Evolutionary conservation across 2,888 invertebrate species (phyloP).

Genomic region (Mactromeris polynyma): DNA sequence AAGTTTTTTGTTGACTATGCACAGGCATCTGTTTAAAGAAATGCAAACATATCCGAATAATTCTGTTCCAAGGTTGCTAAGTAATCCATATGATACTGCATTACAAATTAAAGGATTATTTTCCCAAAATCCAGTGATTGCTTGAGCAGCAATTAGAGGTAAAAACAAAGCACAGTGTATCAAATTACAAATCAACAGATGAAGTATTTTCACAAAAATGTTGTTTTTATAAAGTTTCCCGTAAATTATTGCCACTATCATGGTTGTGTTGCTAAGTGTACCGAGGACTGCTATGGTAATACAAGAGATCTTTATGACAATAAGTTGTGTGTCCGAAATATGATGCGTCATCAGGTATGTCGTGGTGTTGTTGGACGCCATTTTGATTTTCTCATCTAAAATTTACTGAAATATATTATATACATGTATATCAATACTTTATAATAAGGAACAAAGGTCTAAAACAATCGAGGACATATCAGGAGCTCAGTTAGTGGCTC

Average conservation of each 20-base stretch:
- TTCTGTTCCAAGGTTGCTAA: constrained; percentile 70
- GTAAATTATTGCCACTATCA: constrained; percentile 63
- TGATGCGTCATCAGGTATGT: not conserved
- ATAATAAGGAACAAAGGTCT: too few relatives aligned
- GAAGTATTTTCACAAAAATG: constrained; percentile 70
- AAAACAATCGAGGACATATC: too few relatives aligned
- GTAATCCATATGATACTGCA: constrained; percentile 66
- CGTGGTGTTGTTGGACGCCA: constrained; percentile 23
- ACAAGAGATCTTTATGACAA: constrained; percentile 53
- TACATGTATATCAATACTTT: too few relatives aligned
- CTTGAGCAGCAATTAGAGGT: constrained; percentile 66
- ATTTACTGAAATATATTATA: too few relatives aligned
- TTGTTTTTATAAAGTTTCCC: constrained; percentile 64
- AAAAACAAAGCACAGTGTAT: constrained; percentile 63
- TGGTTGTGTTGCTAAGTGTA: constrained; percentile 63
- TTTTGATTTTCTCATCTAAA: not conserved
- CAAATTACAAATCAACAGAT: constrained; percentile 68
- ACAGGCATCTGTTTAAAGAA: constrained; percentile 72
- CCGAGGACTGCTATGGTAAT: constrained; percentile 62
- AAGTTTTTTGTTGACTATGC: constrained; percentile 62
- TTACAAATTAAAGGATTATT: constrained; percentile 55
- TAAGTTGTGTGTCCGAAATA: constrained; percentile 39
- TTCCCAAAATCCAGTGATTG: constrained; percentile 61
- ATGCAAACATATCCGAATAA: constrained; percentile 72
- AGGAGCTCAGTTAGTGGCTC: too few relatives aligned